Evolutionary conservation across 2,888 invertebrate species (phyloP), one percentile per base, ranked within the genome.

Genomic region (Pristionchus japonicus): DNA sequence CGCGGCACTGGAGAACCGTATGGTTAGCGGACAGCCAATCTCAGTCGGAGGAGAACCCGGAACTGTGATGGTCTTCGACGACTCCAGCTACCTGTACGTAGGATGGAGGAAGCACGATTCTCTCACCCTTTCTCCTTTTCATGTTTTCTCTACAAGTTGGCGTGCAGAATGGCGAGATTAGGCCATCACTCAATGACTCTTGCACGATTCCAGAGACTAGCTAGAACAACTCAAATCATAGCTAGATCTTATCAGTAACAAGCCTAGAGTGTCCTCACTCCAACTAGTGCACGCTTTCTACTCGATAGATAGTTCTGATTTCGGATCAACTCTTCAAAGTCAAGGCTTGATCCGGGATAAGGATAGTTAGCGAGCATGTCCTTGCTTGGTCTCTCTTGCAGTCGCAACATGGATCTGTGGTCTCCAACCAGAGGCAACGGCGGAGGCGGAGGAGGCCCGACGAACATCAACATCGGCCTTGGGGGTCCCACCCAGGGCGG

Each of bases 1-100:
- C 88, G 91, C 93, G 37, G 93, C 93, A 40, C 89, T 94, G 40
- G 93, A 94, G 89, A 91, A 91, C 31, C 91, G 91, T 80, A 89
- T 94, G 90, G 70, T 34, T 15, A 37, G 64, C n/a, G 88, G 84
- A 15, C 74, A 82, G 13, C 80, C 64, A n/a, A 87, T 70, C 52
- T 52, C 57, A 3, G 64, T 64, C 13, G 86, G 74, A 0, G 70
- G 70, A 4, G 87, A 87, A 23, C 87, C 87, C 2, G 37, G 40
- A n/a, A 87, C 87, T 3, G 87, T 87, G 15, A 74, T 87, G 77
- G 80, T 87, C 47, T 87, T 87, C 61, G 87, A 87, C 61, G 87
- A 87, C 61, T 80, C 77, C 15, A 57, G 52, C 77, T 87, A 87
- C 34, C 87, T 87, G 87, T 87, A 57, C 67, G 86, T 86, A 15